Evolutionary conservation across 2,797 vertebrate species (phyloP).

Genomic region (Sardinella longiceps): DNA sequence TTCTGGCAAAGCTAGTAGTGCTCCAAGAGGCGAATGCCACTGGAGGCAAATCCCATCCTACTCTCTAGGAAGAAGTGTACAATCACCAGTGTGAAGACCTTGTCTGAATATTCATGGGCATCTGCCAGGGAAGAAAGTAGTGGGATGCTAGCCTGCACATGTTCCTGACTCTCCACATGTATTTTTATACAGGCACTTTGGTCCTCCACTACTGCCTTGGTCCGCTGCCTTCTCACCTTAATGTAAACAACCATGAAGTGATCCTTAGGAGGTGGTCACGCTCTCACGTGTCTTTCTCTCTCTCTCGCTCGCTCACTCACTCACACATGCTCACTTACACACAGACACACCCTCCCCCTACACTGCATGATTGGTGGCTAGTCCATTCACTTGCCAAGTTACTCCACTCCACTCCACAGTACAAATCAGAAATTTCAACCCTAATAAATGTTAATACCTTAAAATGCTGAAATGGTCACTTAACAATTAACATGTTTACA

Average conservation of each 20-base stretch:
- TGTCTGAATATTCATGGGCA: conserved; percentile 67
- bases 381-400: background rate
- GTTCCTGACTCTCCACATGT: conserved; percentile 9
- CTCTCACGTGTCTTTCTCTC: conserved; percentile 55
- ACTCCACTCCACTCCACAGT: conserved; percentile 1
- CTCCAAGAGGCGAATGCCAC: conserved; percentile 1
- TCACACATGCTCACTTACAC: background rate
- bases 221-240: conserved; percentile 50
- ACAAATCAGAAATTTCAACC: background rate
- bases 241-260: conserved; percentile 65
- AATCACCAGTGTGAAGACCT: conserved; percentile 40
- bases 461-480: background rate
- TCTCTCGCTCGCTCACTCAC: conserved; percentile 37
- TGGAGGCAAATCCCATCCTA: conserved; percentile 34
- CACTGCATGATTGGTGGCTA: background rate
- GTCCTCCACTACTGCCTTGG: conserved; percentile 30
- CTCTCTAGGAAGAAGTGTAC: conserved; percentile 61
- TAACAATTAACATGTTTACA: background rate
- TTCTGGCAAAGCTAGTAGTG: conserved; percentile 45
- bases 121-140: conserved; percentile 46
- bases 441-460: background rate
- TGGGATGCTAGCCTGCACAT: background rate
- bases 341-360: background rate
- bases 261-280: conserved; percentile 53
- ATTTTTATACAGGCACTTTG: conserved; percentile 16